These are phyloP conservation scores for Meteorus colon DNA, from an alignment of 2,888 invertebrate genomes.

Conservation along the genomic window DNA sequence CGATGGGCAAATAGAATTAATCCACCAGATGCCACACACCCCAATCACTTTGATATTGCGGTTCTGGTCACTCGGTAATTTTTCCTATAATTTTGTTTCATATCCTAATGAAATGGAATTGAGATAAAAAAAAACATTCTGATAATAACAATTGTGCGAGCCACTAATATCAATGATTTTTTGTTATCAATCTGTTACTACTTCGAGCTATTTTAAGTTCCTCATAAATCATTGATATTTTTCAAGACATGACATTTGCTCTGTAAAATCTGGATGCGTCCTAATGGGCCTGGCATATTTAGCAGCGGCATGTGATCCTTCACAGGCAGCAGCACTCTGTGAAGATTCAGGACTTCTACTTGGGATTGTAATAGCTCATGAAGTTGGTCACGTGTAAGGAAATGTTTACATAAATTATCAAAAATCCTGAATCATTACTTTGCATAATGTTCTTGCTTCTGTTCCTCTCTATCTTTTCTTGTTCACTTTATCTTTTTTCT, in stretches of 20 bases:
- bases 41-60: constrained; percentile 91
- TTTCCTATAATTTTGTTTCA: too few relatives aligned
- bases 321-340: constrained; percentile 90
- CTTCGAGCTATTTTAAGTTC: too few relatives aligned
- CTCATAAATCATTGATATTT: constrained; percentile 54
- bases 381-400: constrained; percentile 92
- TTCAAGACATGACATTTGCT: constrained; percentile 62
- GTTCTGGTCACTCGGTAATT: constrained; percentile 85
- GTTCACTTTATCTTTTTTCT: constrained; percentile 14
- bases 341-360: constrained; percentile 92
- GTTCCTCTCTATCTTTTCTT: neutral
- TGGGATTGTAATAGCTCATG: constrained; percentile 92
- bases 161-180: too few relatives aligned
- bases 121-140: too few relatives aligned
- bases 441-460: neutral
- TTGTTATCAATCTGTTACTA: too few relatives aligned
- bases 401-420: neutral
- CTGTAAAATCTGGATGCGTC: constrained; percentile 72
- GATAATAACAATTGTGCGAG: too few relatives aligned
- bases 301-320: constrained; percentile 90
- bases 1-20: constrained; percentile 81
- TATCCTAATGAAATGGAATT: too few relatives aligned
- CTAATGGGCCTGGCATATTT: constrained; percentile 92
- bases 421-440: neutral
- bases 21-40: constrained; percentile 83